Conservation (phyloP, 2,888 invertebrate species). For the Melanostoma scalare region DNA sequence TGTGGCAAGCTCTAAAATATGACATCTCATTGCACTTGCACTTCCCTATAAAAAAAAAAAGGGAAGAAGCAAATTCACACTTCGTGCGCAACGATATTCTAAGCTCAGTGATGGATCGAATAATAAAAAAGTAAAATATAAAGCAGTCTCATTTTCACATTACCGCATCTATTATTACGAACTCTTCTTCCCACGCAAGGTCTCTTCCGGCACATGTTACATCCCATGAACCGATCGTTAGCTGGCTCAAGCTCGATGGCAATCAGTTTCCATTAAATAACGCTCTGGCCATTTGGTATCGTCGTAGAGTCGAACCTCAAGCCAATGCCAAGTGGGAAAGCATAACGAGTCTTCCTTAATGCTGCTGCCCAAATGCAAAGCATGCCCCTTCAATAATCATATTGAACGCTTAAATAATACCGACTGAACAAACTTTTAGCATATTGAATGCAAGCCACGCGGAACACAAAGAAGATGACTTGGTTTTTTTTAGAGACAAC, state of each 20-base stretch:
- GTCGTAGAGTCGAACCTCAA: constrained; percentile 39
- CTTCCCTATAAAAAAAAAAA: constrained; percentile 38
- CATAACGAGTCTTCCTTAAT: constrained; percentile 35
- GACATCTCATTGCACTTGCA: constrained; percentile 48
- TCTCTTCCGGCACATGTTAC: constrained; percentile 67
- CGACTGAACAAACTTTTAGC: constrained; percentile 1
- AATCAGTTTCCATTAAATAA: constrained; percentile 48
- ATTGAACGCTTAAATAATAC: constrained; percentile 38
- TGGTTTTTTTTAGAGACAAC: constrained; percentile 46
- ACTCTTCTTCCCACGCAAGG: constrained; percentile 70
- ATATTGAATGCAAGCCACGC: constrained; percentile 2
- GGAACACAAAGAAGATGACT: constrained; percentile 13
- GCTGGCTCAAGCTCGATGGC: constrained; percentile 33
- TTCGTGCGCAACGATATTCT: constrained; percentile 54
- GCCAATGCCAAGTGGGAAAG: constrained; percentile 44
- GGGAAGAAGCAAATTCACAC: constrained; percentile 30
- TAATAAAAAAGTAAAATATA: constrained; percentile 13
- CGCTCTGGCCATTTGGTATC: constrained; percentile 28
- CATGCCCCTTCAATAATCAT: constrained; percentile 38
- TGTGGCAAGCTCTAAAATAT: constrained; percentile 46
- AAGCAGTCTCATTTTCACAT: constrained; percentile 48
- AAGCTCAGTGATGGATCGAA: constrained; percentile 6
- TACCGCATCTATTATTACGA: constrained; percentile 50
- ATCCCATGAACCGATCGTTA: constrained; percentile 38
- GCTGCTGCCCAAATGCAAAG: constrained; percentile 24